Percentiles rank a stretch among this genome's conserved stretches.
phyloP scores from a whole-genome alignment of 1,140 invertebrate species.

The Medauroidea extradentata region DNA sequence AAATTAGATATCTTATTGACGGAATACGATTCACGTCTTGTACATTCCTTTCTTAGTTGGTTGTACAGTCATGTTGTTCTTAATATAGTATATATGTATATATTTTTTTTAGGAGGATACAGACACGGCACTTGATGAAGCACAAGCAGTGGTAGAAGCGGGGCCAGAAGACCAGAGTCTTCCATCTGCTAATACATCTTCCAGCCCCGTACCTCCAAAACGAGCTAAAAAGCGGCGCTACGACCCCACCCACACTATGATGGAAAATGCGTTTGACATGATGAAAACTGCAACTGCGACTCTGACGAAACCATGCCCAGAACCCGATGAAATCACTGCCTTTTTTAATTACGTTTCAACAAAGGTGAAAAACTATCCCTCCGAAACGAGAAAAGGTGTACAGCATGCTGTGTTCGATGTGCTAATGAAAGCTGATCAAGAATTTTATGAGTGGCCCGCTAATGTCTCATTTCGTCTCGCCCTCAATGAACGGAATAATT shows the following conservation, averaged over 20 bases:
- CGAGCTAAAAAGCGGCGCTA: neutral
- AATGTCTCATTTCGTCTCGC: too few relatives aligned
- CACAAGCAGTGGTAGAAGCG: too few relatives aligned
- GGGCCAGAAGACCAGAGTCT: too few relatives aligned
- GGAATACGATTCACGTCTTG: too few relatives aligned
- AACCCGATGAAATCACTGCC: neutral
- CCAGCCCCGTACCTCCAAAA: neutral
- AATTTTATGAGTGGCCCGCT: neutral
- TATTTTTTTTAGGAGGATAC: too few relatives aligned
- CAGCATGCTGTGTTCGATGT: slow-evolving; percentile 1
- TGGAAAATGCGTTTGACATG: neutral
- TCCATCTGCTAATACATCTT: neutral
- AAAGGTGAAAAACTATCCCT: neutral
- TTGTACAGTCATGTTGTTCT: too few relatives aligned
- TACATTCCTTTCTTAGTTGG: too few relatives aligned
- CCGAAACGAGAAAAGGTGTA: neutral
- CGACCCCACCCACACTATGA: neutral
- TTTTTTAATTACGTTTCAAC: neutral
- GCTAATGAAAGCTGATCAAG: neutral
- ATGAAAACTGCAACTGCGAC: neutral
- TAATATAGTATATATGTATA: too few relatives aligned
- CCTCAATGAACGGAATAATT: too few relatives aligned
- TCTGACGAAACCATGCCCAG: neutral
- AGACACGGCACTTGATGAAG: too few relatives aligned
- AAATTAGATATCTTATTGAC: too few relatives aligned